Evolutionary conservation across 2,113 vertebrate species (phyloP).

Genomic region (Pteruthius melanotis): DNA sequence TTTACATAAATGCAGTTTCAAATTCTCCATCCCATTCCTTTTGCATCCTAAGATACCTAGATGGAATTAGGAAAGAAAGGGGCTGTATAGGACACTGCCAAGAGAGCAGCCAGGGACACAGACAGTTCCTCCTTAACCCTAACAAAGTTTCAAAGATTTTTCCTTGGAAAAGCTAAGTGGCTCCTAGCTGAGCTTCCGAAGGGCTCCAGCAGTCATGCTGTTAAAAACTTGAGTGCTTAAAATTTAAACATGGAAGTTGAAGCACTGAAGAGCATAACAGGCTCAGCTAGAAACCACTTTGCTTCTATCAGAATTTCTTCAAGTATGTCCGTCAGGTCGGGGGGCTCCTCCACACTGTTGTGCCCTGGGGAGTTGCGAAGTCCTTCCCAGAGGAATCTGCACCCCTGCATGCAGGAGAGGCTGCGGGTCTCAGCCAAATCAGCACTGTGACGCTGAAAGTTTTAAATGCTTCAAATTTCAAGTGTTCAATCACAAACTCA

Average conservation of each 20-base stretch:
- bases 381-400: neutral
- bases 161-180: neutral
- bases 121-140: neutral
- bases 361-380: neutral
- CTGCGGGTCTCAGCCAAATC: neutral
- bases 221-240: neutral
- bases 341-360: neutral
- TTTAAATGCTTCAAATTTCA: neutral
- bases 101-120: neutral
- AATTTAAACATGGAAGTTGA: neutral
- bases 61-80: neutral
- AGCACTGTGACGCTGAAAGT: neutral
- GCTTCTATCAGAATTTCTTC: neutral
- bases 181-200: neutral
- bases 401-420: neutral
- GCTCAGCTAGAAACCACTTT: conserved; percentile 20
- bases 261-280: neutral
- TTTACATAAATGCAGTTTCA: neutral
- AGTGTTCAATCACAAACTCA: neutral
- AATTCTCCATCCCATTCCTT: neutral
- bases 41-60: neutral
- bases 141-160: neutral
- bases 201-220: neutral
- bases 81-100: neutral
- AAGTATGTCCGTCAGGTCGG: fast-evolving